A percentile compares a stretch with the other conserved stretches of the same genome.
phyloP scores from a whole-genome alignment of 1,140 invertebrate species.

The Orussus abietinus region DNA sequence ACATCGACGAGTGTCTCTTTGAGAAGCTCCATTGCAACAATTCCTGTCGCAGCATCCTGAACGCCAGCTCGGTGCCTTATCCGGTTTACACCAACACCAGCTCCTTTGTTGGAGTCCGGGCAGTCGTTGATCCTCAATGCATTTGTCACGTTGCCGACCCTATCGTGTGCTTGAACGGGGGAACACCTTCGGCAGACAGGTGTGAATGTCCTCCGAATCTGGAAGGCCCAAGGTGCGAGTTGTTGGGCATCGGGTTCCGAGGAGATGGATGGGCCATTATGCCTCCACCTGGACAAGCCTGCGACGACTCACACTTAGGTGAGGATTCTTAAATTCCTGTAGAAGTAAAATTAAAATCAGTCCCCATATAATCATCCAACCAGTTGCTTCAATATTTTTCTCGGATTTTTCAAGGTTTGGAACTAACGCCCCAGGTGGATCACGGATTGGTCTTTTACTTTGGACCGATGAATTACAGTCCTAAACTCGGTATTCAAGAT shows the following conservation, averaged over 20 bases:
- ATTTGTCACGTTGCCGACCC: slow-evolving; percentile 58
- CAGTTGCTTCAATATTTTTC: too few species aligned
- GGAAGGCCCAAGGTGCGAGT: slow-evolving; percentile 86
- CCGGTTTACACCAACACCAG: slow-evolving; percentile 84
- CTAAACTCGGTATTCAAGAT: slow-evolving; percentile 67
- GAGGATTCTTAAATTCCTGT: too few species aligned
- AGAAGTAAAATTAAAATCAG: too few species aligned
- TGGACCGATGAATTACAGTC: slow-evolving; percentile 72
- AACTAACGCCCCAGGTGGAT: slow-evolving; percentile 68
- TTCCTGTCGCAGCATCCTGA: slow-evolving; percentile 70
- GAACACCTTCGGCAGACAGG: slow-evolving; percentile 59
- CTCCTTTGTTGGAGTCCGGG: slow-evolving; percentile 84
- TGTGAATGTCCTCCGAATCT: slow-evolving; percentile 67
- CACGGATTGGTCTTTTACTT: slow-evolving; percentile 87
- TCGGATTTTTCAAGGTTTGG: slow-evolving; percentile 53
- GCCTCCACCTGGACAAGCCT: slow-evolving; percentile 67
- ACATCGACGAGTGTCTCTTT: slow-evolving; percentile 81
- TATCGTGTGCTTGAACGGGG: slow-evolving; percentile 68
- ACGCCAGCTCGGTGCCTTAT: slow-evolving; percentile 67
- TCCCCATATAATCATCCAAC: neutral
- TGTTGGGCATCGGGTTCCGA: slow-evolving; percentile 79
- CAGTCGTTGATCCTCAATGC: slow-evolving; percentile 73
- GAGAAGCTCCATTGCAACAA: slow-evolving; percentile 68
- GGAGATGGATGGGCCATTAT: slow-evolving; percentile 88
- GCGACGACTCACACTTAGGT: slow-evolving; percentile 71